Evolutionary conservation across 1,140 invertebrate species (phyloP).

Genomic region (Anastatus disparis): DNA sequence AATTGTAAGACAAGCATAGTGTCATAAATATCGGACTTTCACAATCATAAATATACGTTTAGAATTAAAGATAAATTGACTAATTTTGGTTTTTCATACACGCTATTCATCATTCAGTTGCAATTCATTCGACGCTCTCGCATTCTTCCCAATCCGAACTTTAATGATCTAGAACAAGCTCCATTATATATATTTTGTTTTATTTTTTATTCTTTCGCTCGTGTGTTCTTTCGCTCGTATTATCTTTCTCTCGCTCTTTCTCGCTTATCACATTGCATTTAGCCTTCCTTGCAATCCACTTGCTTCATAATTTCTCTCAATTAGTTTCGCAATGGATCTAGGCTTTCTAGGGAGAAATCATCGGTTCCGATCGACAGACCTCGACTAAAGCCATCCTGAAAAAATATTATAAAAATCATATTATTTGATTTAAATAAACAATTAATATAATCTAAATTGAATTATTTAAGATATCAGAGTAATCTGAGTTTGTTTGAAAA

Average conservation of each 20-base stretch:
- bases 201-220: conserved; percentile 13
- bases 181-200: conserved; percentile 30
- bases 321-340: conserved; percentile 78
- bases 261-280: conserved; percentile 41
- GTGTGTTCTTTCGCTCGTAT: not conserved
- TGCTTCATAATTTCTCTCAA: conserved; percentile 2
- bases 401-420: conserved; percentile 48
- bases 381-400: conserved; percentile 84
- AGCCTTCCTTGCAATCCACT: conserved; percentile 14
- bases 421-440: no score
- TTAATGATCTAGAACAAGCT: conserved; percentile 20
- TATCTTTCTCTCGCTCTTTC: conserved; percentile 24
- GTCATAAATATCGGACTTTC: conserved; percentile 54
- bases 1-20: conserved; percentile 8
- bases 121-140: conserved; percentile 44
- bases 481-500: no score
- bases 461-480: no score
- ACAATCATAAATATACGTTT: conserved; percentile 40
- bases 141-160: conserved; percentile 34
- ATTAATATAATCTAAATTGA: no score
- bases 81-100: conserved; percentile 57
- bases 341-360: conserved; percentile 86
- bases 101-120: conserved; percentile 47
- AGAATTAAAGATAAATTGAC: conserved; percentile 55
- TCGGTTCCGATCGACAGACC: conserved; percentile 82